Evolutionary conservation across 1,140 invertebrate genomes (phyloP), one percentile per base, ranked within the genome.

Genomic region (Theocolax elegans): DNA sequence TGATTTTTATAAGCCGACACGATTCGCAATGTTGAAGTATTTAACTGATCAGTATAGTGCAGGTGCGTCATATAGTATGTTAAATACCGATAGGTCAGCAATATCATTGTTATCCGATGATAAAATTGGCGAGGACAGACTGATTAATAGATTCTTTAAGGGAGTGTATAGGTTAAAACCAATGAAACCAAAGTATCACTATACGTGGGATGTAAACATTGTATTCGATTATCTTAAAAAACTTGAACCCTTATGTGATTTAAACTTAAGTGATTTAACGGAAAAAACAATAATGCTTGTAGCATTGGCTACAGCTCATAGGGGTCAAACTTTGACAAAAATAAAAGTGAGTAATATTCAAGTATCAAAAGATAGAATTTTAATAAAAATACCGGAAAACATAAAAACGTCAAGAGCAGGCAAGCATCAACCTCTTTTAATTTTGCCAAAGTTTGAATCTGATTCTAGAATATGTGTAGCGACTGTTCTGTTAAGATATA

Each of bases 181-280:
- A 29, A 19, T 63, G 10, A 54, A 40, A 46, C 76, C 76, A 6
- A 80, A 78, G 64, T 79, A 81, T 60, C 44, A 10, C 10, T 59
- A n/a, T 35, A 77, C 75, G 1, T 81, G 78, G 79, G 74, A 81
- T 42, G 71, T 73, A 3, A 35, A 72, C 46, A 38, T 74, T 44
- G 77, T 80, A 8, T 70, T 82, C 46, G 42, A 75, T 31, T 67
- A 72, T 46, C 40, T 79, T 19, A 66, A 73, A 63, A 27, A 27
- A 1, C 56, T 64, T 40, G 66, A 64, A 60, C 67, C 58, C 3
- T 35, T 71, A 27, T 62, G 67, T 4, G 13, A 19, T 15, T 40
- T 73, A 4, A 23, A 13, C n/a, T 21, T 73, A 2, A 48, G 13
- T 7, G 23, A 53, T 25, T 23, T 53, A 7, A 56, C 49, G 9